Conservation (phyloP, 2,888 invertebrate species). For the Habrosyne pyritoides region DNA sequence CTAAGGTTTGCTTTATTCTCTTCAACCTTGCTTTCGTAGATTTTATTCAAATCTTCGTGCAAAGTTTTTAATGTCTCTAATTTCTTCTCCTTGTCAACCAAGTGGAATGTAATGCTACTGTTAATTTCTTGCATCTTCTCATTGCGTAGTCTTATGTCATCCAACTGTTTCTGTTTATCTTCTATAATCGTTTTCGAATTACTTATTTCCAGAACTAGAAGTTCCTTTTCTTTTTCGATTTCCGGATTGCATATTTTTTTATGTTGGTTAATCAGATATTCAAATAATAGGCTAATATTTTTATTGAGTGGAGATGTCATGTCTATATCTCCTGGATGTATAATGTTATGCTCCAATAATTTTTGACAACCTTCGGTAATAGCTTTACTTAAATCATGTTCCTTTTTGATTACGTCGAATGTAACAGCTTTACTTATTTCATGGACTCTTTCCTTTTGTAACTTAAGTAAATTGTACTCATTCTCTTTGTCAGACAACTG, state of each 20-base stretch:
- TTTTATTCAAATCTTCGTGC: slow-evolving; percentile 45
- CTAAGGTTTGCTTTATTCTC: slow-evolving; percentile 48
- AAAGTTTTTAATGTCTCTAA: slow-evolving; percentile 36
- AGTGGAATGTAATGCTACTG: slow-evolving; percentile 32
- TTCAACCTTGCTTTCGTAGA: slow-evolving; percentile 45
- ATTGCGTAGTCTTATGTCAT: slow-evolving; percentile 33
- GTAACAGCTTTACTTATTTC: slow-evolving; percentile 70
- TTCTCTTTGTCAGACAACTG: slow-evolving; percentile 57
- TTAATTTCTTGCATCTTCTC: slow-evolving; percentile 41
- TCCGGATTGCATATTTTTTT: slow-evolving; percentile 20
- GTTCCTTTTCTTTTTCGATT: slow-evolving; percentile 37
- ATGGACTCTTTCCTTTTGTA: slow-evolving; percentile 59
- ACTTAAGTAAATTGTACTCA: slow-evolving; percentile 56
- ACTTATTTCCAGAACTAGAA: slow-evolving; percentile 40
- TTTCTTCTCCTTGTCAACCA: slow-evolving; percentile 43
- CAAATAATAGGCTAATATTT: slow-evolving; percentile 50
- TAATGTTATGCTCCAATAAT: slow-evolving; percentile 47
- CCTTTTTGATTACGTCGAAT: slow-evolving; percentile 61
- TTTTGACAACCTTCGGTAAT: slow-evolving; percentile 47
- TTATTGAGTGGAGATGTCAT: slow-evolving; percentile 36
- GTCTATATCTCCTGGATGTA: slow-evolving; percentile 43
- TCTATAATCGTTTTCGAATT: slow-evolving; percentile 40
- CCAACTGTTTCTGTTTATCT: slow-evolving; percentile 48
- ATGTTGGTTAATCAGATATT: slow-evolving; percentile 41
- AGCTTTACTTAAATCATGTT: slow-evolving; percentile 51